These are phyloP conservation scores for Sturnus vulgaris DNA, from an alignment of 2,113 vertebrate genomes.

Conservation along the genomic window DNA sequence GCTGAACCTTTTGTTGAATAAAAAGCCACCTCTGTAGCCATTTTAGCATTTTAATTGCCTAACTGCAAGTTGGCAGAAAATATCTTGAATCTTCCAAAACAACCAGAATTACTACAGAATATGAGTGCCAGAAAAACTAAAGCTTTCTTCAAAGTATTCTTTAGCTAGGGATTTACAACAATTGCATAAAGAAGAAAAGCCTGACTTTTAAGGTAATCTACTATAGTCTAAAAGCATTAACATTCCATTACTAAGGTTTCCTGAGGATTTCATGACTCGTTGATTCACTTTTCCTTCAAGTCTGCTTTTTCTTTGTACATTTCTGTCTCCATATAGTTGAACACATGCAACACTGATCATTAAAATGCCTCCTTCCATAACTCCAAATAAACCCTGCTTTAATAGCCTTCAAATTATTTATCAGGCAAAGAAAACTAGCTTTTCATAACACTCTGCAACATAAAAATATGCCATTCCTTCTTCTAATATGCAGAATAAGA, in stretches of 20 bases:
- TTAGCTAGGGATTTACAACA: slow-evolving; percentile 77
- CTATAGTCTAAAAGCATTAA: slow-evolving; percentile 86
- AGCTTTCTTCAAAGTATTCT: slow-evolving; percentile 76
- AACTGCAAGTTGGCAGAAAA: slow-evolving; percentile 67
- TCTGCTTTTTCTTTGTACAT: slow-evolving; percentile 63
- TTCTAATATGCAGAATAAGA: not conserved
- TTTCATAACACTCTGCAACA: not conserved
- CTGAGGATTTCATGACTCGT: slow-evolving; percentile 79
- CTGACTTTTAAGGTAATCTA: slow-evolving; percentile 89
- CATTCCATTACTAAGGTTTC: slow-evolving; percentile 82
- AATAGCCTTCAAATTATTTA: slow-evolving; percentile 48
- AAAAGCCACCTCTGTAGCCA: slow-evolving; percentile 50
- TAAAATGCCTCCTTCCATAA: slow-evolving; percentile 71
- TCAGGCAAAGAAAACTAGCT: slow-evolving; percentile 13
- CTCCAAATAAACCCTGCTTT: slow-evolving; percentile 29
- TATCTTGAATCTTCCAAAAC: slow-evolving; percentile 68
- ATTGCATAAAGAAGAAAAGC: slow-evolving; percentile 74
- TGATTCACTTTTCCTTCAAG: slow-evolving; percentile 74
- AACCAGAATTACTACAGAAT: slow-evolving; percentile 62
- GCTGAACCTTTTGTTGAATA: slow-evolving; percentile 34
- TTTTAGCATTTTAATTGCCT: slow-evolving; percentile 70
- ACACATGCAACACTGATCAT: slow-evolving; percentile 45
- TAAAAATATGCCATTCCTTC: not conserved
- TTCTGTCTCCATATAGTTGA: slow-evolving; percentile 54
- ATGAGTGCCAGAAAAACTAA: slow-evolving; percentile 69